A percentile compares a stretch with the other conserved stretches of the same genome.
phyloP scores from a whole-genome alignment of 1,140 invertebrate genomes.

The Drosophila novamexicana region DNA sequence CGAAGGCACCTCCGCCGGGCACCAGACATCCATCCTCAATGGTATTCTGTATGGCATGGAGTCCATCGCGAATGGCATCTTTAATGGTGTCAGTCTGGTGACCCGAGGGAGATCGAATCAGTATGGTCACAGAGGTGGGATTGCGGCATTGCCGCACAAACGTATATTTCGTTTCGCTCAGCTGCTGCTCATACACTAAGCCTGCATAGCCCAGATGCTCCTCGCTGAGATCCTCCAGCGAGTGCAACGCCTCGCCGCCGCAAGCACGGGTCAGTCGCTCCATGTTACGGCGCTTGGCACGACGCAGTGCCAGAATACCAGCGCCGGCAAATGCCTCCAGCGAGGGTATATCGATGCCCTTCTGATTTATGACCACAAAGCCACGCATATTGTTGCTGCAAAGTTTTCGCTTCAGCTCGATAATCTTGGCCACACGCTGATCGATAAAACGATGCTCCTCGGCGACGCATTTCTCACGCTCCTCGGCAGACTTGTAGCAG shows the following conservation, averaged over 20 bases:
- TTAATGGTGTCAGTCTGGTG: constrained; percentile 97
- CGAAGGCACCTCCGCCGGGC: constrained; percentile 98
- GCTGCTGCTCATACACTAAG: constrained; percentile 96
- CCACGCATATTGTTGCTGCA: constrained; percentile 93
- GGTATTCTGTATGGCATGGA: constrained; percentile 97
- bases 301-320: constrained; percentile 95
- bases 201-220: constrained; percentile 96
- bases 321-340: constrained; percentile 97
- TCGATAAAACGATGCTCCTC: constrained; percentile 99
- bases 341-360: constrained; percentile 98
- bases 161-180: constrained; percentile 98
- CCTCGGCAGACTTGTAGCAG: constrained; percentile 98
- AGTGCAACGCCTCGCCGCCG: constrained; percentile 97
- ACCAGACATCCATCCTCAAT: constrained; percentile 95
- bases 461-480: constrained; percentile 95
- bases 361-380: constrained; percentile 99
- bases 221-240: constrained; percentile 94
- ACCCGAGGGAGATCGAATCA: constrained; percentile 97
- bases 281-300: constrained; percentile 99
- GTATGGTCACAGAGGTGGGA: constrained; percentile 97
- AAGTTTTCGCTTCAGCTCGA: constrained; percentile 96
- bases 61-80: constrained; percentile 98
- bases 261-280: constrained; percentile 98
- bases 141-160: constrained; percentile 98
- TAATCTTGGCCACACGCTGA: constrained; percentile 96